Evolutionary conservation across 2,888 invertebrate genomes (phyloP).

Genomic region (Rhogogaster chlorosoma): DNA sequence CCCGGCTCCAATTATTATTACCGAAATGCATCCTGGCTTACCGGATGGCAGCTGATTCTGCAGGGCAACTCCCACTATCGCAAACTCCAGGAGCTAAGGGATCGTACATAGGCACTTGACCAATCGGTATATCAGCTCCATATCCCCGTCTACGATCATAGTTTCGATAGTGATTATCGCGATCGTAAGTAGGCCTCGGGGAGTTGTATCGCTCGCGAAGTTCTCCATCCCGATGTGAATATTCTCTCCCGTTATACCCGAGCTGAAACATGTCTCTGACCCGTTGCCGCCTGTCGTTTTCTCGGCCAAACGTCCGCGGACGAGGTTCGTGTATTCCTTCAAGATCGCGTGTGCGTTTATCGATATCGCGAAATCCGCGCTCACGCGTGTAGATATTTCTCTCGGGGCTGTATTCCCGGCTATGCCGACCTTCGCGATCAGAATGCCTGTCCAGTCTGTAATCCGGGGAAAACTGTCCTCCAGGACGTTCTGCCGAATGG

Average conservation of each 20-base stretch:
- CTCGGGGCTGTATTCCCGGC: neutral
- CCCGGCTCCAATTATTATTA: neutral
- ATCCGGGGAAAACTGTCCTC: neutral
- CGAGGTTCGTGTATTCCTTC: neutral
- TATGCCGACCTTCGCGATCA: conserved; percentile 9
- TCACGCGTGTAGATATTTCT: neutral
- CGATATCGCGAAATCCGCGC: neutral
- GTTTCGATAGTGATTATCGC: conserved; percentile 1
- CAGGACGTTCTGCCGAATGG: conserved; percentile 4
- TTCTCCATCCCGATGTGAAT: neutral
- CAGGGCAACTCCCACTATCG: neutral
- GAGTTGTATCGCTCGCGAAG: neutral
- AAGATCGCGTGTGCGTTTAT: neutral
- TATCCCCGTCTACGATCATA: conserved; percentile 19
- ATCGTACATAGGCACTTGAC: conserved; percentile 57
- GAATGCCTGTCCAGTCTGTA: neutral
- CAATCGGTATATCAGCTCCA: conserved; percentile 26
- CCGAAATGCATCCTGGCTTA: neutral
- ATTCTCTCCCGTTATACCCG: neutral
- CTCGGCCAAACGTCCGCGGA: neutral
- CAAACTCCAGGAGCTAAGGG: conserved; percentile 10
- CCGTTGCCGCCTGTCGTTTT: neutral
- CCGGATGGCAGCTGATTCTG: neutral
- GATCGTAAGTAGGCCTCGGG: neutral
- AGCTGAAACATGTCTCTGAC: conserved; percentile 9